phyloP scores from a whole-genome alignment of 1,140 invertebrate genomes.

The Triops cancriformis region DNA sequence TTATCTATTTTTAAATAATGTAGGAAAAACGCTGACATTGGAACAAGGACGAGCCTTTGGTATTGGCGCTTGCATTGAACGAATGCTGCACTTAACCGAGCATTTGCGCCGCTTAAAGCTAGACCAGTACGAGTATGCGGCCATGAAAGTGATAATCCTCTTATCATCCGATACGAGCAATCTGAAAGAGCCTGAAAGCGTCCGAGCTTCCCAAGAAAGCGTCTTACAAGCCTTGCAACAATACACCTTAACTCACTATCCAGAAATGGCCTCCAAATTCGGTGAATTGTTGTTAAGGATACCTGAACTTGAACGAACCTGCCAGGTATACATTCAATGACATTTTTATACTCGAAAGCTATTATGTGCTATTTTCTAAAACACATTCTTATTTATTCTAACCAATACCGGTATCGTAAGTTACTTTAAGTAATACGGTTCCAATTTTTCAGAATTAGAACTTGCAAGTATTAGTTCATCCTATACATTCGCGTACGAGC shows the following conservation, averaged over 20 bases:
- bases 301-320: constrained; percentile 87
- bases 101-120: constrained; percentile 78
- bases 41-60: constrained; percentile 61
- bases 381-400: constrained; percentile 26
- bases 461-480: too few species aligned
- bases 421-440: too few species aligned
- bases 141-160: constrained; percentile 85
- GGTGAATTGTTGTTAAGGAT: constrained; percentile 85
- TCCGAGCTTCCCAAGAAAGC: constrained; percentile 85
- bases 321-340: constrained; percentile 56
- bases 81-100: constrained; percentile 90
- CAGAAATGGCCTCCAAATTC: constrained; percentile 85
- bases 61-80: constrained; percentile 72
- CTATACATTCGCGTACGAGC: too few species aligned
- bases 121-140: constrained; percentile 95
- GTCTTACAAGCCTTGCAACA: constrained; percentile 83
- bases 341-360: too few species aligned
- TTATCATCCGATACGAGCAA: constrained; percentile 90
- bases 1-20: neutral
- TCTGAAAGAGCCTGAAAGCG: constrained; percentile 80
- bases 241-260: constrained; percentile 85
- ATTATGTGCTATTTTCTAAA: constrained; percentile 22
- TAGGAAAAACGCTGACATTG: constrained; percentile 60
- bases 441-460: too few species aligned
- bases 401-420: too few species aligned